Conservation (phyloP, 2,113 vertebrate genomes). For the Hippopotamus amphibius region DNA sequence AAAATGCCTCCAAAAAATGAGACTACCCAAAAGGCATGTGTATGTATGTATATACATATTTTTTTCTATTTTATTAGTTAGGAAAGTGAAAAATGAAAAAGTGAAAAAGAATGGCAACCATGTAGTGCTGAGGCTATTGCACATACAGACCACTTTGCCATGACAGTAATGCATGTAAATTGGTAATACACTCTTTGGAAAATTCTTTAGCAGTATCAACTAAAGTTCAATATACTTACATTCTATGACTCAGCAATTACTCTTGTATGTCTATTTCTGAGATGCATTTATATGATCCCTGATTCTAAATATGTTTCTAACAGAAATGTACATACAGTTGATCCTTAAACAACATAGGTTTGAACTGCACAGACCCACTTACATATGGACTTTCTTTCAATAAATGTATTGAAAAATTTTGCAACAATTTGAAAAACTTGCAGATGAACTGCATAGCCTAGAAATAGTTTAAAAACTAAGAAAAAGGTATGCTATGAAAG, state of each 20-base stretch:
- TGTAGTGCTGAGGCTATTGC: neutral
- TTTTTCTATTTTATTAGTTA: neutral
- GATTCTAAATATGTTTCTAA: neutral
- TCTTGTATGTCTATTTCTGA: neutral
- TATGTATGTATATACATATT: neutral
- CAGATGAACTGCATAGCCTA: neutral
- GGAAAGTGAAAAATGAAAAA: neutral
- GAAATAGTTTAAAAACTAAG: neutral
- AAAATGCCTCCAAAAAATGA: neutral
- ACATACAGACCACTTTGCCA: neutral
- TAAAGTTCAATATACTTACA: neutral
- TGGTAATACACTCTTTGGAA: neutral
- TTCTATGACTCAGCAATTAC: neutral
- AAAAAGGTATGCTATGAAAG: neutral
- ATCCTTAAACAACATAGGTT: neutral
- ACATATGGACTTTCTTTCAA: neutral
- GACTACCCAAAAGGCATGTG: neutral
- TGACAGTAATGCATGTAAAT: neutral
- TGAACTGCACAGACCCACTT: neutral
- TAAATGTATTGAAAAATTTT: neutral
- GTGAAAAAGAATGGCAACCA: neutral
- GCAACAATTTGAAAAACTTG: neutral
- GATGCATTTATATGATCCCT: neutral
- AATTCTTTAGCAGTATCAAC: neutral
- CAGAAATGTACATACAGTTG: neutral